Evolutionary conservation across 2,888 invertebrate genomes (phyloP).

Genomic region (Perizoma flavofasciatum): DNA sequence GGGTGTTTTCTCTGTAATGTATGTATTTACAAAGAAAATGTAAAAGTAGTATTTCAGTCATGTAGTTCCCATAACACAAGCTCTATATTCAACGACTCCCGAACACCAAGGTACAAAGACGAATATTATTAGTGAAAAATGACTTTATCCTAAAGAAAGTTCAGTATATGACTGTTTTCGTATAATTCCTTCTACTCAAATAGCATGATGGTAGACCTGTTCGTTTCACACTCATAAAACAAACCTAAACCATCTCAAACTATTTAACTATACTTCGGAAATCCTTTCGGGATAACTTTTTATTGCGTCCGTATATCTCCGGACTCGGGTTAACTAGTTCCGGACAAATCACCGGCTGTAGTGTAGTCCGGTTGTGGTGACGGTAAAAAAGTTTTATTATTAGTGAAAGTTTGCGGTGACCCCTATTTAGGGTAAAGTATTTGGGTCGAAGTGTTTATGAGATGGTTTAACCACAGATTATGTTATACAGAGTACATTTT

Average conservation of each 20-base stretch:
- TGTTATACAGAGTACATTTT: background rate
- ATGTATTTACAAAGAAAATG: no score
- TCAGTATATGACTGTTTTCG: no score
- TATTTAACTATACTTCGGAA: slow-evolving; percentile 23
- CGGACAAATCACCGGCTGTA: slow-evolving; percentile 41
- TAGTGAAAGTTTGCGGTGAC: slow-evolving; percentile 37
- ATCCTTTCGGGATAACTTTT: slow-evolving; percentile 35
- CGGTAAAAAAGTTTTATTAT: slow-evolving; percentile 43
- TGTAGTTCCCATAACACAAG: no score
- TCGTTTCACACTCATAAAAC: slow-evolving; percentile 1
- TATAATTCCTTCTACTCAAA: no score
- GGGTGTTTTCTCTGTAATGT: no score
- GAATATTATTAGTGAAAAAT: no score
- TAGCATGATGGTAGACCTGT: background rate
- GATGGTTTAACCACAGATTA: slow-evolving; percentile 19
- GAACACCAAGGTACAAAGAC: no score
- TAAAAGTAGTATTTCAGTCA: no score
- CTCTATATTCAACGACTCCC: no score
- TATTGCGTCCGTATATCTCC: slow-evolving; percentile 34
- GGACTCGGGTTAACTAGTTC: slow-evolving; percentile 41
- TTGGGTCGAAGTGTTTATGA: slow-evolving; percentile 28
- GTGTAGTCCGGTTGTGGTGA: slow-evolving; percentile 28
- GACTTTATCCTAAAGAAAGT: no score
- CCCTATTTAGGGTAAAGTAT: slow-evolving; percentile 25
- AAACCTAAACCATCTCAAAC: slow-evolving; percentile 13